These are phyloP conservation scores for Mungos mungo DNA, from an alignment of 2,113 vertebrate species.

Conservation along the genomic window DNA sequence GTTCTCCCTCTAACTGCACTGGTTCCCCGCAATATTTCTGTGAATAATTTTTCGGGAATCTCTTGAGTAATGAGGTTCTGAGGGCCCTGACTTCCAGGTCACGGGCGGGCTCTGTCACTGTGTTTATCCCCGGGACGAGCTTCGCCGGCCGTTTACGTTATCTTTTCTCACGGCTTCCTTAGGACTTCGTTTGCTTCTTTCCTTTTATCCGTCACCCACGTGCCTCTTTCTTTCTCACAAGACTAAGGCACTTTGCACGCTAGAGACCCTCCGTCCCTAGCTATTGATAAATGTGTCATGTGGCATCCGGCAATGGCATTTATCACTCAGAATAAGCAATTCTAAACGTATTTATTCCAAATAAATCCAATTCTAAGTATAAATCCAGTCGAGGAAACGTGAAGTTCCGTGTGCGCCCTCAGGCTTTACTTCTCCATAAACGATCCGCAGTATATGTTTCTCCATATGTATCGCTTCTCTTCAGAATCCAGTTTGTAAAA, in stretches of 20 bases:
- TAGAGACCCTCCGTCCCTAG: neutral
- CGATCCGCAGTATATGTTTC: neutral
- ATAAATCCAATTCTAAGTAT: too few species aligned
- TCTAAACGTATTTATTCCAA: too few species aligned
- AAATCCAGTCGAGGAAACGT: neutral
- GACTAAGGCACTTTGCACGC: neutral
- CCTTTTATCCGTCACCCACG: neutral
- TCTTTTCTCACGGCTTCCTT: neutral
- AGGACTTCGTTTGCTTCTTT: too few species aligned
- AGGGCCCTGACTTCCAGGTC: rapidly evolving
- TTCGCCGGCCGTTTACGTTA: rapidly evolving
- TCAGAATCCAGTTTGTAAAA: neutral
- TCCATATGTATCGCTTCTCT: rapidly evolving
- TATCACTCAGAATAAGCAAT: neutral
- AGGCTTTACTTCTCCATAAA: neutral
- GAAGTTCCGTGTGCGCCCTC: neutral
- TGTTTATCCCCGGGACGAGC: rapidly evolving
- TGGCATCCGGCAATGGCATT: neutral
- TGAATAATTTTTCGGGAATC: neutral
- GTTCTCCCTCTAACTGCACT: neutral
- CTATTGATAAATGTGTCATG: too few species aligned
- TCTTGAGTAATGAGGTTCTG: neutral
- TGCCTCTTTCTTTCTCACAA: neutral
- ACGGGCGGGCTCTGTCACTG: rapidly evolving
- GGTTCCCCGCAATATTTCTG: neutral